Base-by-base conservation (phyloP, 1,140 invertebrate genomes). In the Heliothis subflexa region DNA sequence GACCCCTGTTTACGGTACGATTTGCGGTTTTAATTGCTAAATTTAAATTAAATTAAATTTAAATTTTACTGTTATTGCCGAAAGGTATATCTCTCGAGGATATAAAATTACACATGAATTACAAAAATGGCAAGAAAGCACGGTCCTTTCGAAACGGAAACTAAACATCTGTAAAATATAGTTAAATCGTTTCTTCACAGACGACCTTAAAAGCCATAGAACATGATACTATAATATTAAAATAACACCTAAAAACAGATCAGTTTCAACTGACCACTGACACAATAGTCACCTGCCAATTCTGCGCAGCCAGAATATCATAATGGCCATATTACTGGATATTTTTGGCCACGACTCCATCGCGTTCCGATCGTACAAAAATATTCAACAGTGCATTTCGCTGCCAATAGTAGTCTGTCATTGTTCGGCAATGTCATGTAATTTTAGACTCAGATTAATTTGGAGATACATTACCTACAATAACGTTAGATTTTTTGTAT, bases 351-450 rank as follows among this genome's bases (percentile, higher is more conserved):
- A 45, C 61, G 10, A 11, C 40, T 1, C 40, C 40, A 66, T 25
- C 21, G 21, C 10, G 16, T 12, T 47, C n/a, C 10, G 12, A 47
- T 66, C 40, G 47, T 5, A 66, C 62, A 47, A 66, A 66, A 66
- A 66, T 66, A 49, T 47, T 18, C 40, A 12, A 40, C n/a, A 16
- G 16, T 66, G 16, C 62, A 66, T 66, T 66, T 18, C 12, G 40
- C n/a, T 66, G 62, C 62, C 62, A 66, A 47, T 47, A 47, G 14
- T 47, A 47, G 40, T 62, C 33, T 62, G 59, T 47, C 62, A 66
- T 66, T 45, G 14, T 66, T 66, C 16, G 40, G 18, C 62, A 66
- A 47, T 66, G 62, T 66, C 40, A 66, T 47, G 62, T 66, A 49
- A 66, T 13, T 66, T 66, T 66, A 47, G 59, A 28, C 10, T 11